These are phyloP conservation scores for Piaya cayana DNA, from an alignment of 2,113 vertebrate species.

Conservation along the genomic window DNA sequence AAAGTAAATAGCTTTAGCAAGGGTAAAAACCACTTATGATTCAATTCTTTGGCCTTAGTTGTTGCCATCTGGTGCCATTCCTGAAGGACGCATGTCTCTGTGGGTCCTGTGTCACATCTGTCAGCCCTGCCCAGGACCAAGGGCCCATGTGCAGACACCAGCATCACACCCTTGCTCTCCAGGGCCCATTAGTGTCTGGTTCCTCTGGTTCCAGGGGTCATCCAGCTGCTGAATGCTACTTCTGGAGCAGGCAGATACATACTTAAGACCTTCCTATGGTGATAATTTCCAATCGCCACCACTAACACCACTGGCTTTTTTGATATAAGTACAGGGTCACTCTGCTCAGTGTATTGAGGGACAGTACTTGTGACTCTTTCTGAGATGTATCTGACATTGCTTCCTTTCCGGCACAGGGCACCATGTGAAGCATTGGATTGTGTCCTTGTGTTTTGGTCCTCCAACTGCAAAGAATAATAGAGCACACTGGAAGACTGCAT, in stretches of 20 bases:
- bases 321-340: neutral
- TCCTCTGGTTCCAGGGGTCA: neutral
- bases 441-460: neutral
- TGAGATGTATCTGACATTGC: neutral
- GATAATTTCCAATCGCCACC: neutral
- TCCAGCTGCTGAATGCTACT: neutral
- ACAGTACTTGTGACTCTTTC: neutral
- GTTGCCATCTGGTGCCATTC: neutral
- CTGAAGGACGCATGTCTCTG: fast-evolving
- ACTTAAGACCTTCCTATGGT: neutral
- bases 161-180: neutral
- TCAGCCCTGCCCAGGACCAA: neutral
- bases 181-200: neutral
- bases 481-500: neutral
- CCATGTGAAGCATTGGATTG: neutral
- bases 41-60: neutral
- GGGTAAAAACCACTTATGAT: neutral
- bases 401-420: neutral
- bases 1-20: neutral
- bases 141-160: neutral
- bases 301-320: neutral
- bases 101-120: neutral
- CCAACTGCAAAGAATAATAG: neutral
- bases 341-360: neutral
- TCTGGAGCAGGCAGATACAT: neutral